Percentiles rank a stretch among this genome's conserved stretches.
phyloP scores from a whole-genome alignment of 1,140 invertebrate species.

The Bombus picipes region DNA sequence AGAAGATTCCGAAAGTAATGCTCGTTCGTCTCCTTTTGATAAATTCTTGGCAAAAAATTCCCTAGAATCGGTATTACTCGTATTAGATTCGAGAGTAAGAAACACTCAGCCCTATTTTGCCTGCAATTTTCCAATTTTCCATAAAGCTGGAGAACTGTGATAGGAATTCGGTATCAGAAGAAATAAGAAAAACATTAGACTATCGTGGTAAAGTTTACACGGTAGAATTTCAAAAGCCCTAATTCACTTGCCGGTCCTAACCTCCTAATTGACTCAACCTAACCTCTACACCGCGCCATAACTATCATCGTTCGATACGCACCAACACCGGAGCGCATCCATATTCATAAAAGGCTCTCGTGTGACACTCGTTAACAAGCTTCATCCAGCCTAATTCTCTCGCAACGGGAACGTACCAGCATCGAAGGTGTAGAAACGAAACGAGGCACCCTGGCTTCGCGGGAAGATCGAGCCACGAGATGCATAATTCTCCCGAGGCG shows the following conservation, averaged over 20 bases:
- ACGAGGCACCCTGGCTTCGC: background rate
- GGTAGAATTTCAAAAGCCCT: background rate
- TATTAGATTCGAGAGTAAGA: too few species aligned
- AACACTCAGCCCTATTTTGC: too few species aligned
- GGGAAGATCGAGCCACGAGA: conserved; percentile 53
- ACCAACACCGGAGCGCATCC: background rate
- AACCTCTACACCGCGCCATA: background rate
- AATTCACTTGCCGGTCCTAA: background rate
- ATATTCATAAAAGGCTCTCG: background rate
- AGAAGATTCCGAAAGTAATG: too few species aligned
- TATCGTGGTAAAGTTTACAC: too few species aligned
- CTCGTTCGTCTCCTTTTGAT: too few species aligned
- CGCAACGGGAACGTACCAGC: background rate
- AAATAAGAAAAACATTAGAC: too few species aligned
- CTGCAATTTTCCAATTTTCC: too few species aligned
- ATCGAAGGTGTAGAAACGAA: background rate
- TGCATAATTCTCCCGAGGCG: conserved; percentile 60
- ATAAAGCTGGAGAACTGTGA: too few species aligned
- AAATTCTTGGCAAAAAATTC: too few species aligned
- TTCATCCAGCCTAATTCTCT: background rate
- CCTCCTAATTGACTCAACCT: background rate
- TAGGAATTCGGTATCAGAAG: too few species aligned
- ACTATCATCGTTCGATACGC: background rate
- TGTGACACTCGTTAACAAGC: background rate
- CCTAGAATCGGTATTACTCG: too few species aligned